Base-by-base conservation (phyloP, 1,140 invertebrate genomes). In the Drosophila insularis region DNA sequence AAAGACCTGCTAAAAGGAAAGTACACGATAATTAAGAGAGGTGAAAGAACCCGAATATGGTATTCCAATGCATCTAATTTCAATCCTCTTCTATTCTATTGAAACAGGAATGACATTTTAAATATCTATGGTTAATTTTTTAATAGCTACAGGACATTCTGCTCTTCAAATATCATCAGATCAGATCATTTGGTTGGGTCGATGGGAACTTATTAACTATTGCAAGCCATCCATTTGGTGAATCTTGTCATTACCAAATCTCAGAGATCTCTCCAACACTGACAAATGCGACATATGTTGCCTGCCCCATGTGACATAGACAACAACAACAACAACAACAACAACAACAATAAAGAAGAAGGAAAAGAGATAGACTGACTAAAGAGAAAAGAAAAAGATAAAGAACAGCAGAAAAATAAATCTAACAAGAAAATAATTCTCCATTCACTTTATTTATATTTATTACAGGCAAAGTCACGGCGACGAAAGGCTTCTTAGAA, bases 401-500 rank as follows among this genome's bases (percentile, higher is more conserved):
- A 21, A 21, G 19, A 50, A 50, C 8, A 11, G 19, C 43, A 50
- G 19, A 0, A 50, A 50, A 19, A 73, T 78, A 73, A 68, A 73
- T 87, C 79, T 87, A 81, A 87, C 82, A 63, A 75, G 71, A 73
- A 81, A 75, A 81, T 78, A 79, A 80, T 87, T 86, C 79, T 87
- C 81, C 82, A 78, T 82, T 79, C 79, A 76, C 80, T 70, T 68
- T 65, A 65, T 68, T 60, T 67, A 87, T 86, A 86, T 85, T 87
- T 87, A 86, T 87, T 78, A 80, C 82, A 74, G 68, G 72, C 82
- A 63, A 56, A 32, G 75, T 46, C 68, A 60, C 68, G 68, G 76
- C 76, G 84, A 82, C 84, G 82, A 87, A 87, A 87, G 84, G 82
- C 82, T 87, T 87, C 84, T 86, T 79, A 87, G 79, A 66, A 79